phyloP scores from a whole-genome alignment of 2,797 vertebrate species.

The Meda fulgida region DNA sequence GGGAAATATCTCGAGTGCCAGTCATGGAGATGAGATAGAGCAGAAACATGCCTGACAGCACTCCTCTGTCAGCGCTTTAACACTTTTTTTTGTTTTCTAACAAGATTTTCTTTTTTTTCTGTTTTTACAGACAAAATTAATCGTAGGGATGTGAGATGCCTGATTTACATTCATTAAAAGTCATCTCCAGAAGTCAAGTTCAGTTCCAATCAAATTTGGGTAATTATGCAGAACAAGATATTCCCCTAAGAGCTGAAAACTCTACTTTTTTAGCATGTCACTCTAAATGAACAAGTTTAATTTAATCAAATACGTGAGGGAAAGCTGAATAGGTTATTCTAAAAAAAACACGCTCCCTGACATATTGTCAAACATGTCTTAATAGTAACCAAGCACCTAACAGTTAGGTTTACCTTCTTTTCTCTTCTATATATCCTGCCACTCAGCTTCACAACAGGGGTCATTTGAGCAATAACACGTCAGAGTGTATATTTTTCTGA shows the following conservation, averaged over 20 bases:
- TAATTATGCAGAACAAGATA: constrained; percentile 99
- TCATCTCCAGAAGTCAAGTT: constrained; percentile 98
- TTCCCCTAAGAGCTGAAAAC: constrained; percentile 92
- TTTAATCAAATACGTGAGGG: background rate
- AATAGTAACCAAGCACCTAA: background rate
- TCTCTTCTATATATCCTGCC: background rate
- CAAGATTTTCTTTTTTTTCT: constrained; percentile 79
- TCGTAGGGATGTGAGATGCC: constrained; percentile 99
- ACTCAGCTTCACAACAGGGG: constrained; percentile 1
- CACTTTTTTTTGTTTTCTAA: constrained; percentile 80
- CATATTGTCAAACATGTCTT: background rate
- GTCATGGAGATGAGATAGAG: constrained; percentile 46
- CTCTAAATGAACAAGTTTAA: constrained; percentile 27
- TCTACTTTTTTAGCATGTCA: constrained; percentile 70
- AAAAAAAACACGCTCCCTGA: background rate
- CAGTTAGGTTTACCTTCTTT: background rate
- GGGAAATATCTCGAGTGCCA: constrained; percentile 40
- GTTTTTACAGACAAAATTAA: constrained; percentile 97
- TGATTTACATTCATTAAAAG: constrained; percentile 99
- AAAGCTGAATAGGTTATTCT: constrained; percentile 10
- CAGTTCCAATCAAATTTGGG: constrained; percentile 99
- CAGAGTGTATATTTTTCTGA: background rate
- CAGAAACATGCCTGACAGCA: constrained; percentile 42
- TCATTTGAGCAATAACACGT: background rate
- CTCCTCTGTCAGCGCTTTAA: constrained; percentile 77